Percentiles rank a stretch among this genome's conserved stretches.
Conservation (phyloP, 2,888 invertebrate genomes). For the Venustoraphidia nigricollis region DNA sequence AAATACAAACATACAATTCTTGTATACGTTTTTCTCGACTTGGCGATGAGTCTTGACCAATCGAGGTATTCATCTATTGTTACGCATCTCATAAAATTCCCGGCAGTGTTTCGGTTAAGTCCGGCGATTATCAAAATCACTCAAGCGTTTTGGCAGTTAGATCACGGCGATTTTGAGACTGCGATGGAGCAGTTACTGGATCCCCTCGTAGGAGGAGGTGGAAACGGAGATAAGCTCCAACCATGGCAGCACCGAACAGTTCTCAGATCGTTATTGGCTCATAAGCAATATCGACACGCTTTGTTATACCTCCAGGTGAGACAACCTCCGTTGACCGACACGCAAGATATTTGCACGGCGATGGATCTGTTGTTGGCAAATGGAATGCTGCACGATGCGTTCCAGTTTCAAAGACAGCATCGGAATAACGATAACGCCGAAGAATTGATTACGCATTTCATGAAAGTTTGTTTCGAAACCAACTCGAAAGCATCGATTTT, state of each 20-base stretch:
- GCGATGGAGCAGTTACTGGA: conserved; percentile 50
- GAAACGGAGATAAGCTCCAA: conserved; percentile 33
- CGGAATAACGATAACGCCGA: conserved; percentile 30
- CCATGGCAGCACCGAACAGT: conserved; percentile 61
- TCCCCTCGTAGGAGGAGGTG: conserved; percentile 35
- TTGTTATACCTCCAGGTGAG: conserved; percentile 47
- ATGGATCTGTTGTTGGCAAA: conserved; percentile 47
- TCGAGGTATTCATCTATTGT: conserved; percentile 43
- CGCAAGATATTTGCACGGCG: conserved; percentile 33
- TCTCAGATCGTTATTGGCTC: conserved; percentile 46
- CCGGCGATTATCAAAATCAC: conserved; percentile 61
- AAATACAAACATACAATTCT: conserved; percentile 64
- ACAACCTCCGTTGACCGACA: conserved; percentile 20
- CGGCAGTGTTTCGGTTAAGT: conserved; percentile 61
- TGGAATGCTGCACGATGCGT: conserved; percentile 46
- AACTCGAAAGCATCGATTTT: conserved; percentile 41
- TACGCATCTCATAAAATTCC: conserved; percentile 61
- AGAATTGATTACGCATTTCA: conserved; percentile 41
- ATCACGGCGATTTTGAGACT: conserved; percentile 69
- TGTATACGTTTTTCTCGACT: conserved; percentile 68
- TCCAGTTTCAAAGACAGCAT: conserved; percentile 43
- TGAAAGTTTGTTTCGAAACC: conserved; percentile 40
- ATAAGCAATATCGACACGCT: conserved; percentile 53
- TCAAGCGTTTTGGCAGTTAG: conserved; percentile 80
- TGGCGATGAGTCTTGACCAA: conserved; percentile 53